Conservation (phyloP, 30 jellyfish, hydroid and myxozoan species). For the Pelagia noctiluca region DNA sequence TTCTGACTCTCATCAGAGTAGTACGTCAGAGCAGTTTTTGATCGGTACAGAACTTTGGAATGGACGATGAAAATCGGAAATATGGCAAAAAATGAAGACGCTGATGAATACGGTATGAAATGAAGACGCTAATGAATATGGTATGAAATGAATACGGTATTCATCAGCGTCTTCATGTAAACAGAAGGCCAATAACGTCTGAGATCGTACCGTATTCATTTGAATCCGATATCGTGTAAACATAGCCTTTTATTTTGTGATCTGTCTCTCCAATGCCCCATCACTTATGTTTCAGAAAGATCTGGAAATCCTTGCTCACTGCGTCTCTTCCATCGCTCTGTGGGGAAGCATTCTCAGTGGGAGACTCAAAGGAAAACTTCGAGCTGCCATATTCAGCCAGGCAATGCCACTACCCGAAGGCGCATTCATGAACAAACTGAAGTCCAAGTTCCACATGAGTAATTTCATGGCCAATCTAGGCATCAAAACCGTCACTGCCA, state of each 20-base stretch:
- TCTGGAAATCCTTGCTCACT: conserved; percentile 44
- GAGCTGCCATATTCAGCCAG: conserved; percentile 51
- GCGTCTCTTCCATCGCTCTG: conserved; percentile 48
- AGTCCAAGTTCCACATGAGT: conserved; percentile 21
- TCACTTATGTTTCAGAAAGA: conserved; percentile 36
- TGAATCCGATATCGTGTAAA: too few species aligned
- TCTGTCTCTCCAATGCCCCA: background rate
- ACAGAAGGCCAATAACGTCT: background rate
- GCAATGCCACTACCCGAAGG: conserved; percentile 53
- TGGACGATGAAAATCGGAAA: too few species aligned
- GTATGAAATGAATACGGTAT: background rate
- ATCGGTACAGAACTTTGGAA: too few species aligned
- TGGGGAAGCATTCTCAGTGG: conserved; percentile 26
- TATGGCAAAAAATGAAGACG: too few species aligned
- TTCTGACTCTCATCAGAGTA: background rate
- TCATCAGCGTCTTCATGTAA: background rate
- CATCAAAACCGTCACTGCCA: conserved; percentile 50
- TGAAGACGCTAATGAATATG: background rate
- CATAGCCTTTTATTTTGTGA: too few species aligned
- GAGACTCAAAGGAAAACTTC: conserved; percentile 55
- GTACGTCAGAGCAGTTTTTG: too few species aligned
- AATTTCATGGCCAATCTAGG: conserved; percentile 17
- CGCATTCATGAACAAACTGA: conserved; percentile 19
- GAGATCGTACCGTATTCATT: background rate
- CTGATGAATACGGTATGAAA: background rate